Evolutionary conservation across 2,113 vertebrate genomes (phyloP).

Genomic region (Alouatta palliata): DNA sequence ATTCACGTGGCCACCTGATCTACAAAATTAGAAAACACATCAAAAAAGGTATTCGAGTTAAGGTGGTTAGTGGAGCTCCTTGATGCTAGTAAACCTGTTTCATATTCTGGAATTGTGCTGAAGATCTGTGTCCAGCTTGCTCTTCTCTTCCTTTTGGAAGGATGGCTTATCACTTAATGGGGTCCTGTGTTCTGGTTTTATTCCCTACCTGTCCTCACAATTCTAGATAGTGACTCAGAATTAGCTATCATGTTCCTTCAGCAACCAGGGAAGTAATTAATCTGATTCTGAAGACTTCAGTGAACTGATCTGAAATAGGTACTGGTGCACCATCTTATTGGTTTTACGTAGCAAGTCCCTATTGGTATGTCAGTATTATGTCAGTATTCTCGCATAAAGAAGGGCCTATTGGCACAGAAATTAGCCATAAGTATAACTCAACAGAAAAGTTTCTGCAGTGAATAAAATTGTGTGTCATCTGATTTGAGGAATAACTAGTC

Average conservation of each 20-base stretch:
- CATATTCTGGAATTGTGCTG: background rate
- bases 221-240: background rate
- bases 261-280: background rate
- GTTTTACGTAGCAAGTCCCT: background rate
- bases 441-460: background rate
- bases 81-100: background rate
- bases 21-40: constrained; percentile 20
- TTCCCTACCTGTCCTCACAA: background rate
- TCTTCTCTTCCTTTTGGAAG: background rate
- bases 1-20: background rate
- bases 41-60: background rate
- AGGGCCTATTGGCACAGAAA: background rate
- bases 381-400: background rate
- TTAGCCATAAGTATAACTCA: background rate
- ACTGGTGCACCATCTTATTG: background rate
- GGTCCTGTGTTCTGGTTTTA: background rate
- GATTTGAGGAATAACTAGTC: background rate
- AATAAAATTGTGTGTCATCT: background rate
- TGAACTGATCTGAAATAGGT: background rate
- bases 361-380: background rate
- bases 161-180: background rate
- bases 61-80: background rate
- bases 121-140: background rate
- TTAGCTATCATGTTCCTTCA: background rate
- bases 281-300: background rate